These are phyloP conservation scores for Heterotis niloticus DNA, from an alignment of 2,113 vertebrate species.

Conservation along the genomic window DNA sequence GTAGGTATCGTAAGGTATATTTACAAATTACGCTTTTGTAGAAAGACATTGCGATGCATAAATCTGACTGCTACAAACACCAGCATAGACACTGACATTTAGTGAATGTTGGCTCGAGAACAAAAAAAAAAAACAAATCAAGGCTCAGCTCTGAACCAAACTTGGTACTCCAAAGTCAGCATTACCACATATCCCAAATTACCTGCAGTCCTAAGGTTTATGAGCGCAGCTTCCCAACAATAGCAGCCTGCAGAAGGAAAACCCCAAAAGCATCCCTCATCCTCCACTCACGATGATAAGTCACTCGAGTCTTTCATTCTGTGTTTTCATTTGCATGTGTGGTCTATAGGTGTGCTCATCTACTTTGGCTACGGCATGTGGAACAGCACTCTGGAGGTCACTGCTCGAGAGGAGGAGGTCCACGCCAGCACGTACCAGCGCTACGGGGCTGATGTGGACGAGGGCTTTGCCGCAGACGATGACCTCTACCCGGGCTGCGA, in stretches of 20 bases:
- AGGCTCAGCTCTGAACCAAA: not conserved
- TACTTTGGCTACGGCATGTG: conserved; percentile 98
- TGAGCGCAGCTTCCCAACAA: not conserved
- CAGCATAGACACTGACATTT: no score
- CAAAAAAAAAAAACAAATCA: no score
- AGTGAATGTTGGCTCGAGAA: no score
- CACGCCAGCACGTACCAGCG: conserved; percentile 97
- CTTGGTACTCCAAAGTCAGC: not conserved
- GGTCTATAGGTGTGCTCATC: conserved; percentile 80
- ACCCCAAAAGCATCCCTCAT: not conserved
- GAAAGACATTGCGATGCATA: no score
- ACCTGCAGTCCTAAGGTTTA: not conserved
- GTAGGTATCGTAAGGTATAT: no score
- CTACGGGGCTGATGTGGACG: conserved; percentile 83
- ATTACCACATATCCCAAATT: not conserved
- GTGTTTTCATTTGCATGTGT: conserved; percentile 17
- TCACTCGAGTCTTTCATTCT: conserved; percentile 7
- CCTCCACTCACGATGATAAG: not conserved
- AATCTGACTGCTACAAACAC: no score
- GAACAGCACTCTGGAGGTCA: conserved; percentile 95
- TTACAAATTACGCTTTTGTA: no score
- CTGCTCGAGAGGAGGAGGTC: conserved; percentile 82
- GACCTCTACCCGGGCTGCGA: conserved; percentile 69
- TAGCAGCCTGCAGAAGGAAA: not conserved
- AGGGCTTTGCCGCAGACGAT: conserved; percentile 82